Percentiles rank a stretch among this genome's conserved stretches.
Evolutionary conservation across 2,888 invertebrate genomes (phyloP).

Genomic region (Nemoura dubitans): DNA sequence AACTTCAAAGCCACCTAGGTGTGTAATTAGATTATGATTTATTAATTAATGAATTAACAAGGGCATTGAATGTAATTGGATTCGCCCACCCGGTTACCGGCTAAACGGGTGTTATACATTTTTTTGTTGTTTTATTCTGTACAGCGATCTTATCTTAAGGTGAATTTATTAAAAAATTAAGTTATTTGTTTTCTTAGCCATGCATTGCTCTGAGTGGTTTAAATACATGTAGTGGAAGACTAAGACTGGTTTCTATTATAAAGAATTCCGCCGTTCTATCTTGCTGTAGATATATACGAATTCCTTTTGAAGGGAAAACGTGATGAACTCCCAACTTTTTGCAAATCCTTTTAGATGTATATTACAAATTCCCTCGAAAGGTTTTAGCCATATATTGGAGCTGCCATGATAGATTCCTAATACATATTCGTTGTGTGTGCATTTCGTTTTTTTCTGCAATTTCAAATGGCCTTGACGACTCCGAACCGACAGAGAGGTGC

Average conservation of each 20-base stretch:
- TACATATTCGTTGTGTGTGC: neutral
- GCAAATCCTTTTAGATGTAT: neutral
- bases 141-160: neutral
- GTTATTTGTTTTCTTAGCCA: neutral
- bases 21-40: neutral
- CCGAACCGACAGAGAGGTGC: neutral
- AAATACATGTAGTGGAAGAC: neutral
- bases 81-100: neutral
- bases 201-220: neutral
- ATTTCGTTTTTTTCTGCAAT: neutral
- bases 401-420: neutral
- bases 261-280: neutral
- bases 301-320: neutral
- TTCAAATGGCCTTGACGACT: neutral
- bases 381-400: neutral
- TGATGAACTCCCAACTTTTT: neutral
- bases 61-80: neutral
- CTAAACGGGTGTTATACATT: neutral
- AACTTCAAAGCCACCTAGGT: neutral
- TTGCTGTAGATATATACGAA: neutral
- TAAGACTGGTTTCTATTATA: too few relatives aligned
- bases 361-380: neutral
- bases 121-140: neutral
- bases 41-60: neutral
- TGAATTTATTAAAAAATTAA: slow-evolving; percentile 1